Percentiles rank a stretch among this genome's conserved stretches.
Evolutionary conservation across 35 echinoderm and acorn worm species (phyloP).

Genomic region (Patiria miniata): DNA sequence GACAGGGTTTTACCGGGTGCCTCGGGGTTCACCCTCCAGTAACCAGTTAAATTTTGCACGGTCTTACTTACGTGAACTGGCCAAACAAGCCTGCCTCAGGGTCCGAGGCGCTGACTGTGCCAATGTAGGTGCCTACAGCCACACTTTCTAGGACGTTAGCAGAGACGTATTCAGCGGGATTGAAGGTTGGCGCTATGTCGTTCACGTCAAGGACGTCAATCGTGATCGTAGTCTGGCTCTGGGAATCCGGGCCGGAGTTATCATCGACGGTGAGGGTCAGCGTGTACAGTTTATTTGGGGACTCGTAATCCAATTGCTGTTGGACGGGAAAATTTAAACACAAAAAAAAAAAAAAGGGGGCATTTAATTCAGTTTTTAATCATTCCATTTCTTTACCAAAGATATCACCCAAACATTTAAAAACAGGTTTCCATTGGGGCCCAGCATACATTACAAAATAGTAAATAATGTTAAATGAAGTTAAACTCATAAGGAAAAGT

Average conservation of each 20-base stretch:
- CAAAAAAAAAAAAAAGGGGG: neutral
- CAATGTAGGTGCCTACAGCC: neutral
- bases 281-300: neutral
- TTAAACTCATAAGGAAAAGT: too few species aligned
- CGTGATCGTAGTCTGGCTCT: slow-evolving; percentile 3
- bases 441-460: too few species aligned
- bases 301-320: slow-evolving; percentile 66
- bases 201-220: slow-evolving; percentile 66
- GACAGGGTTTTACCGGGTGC: neutral
- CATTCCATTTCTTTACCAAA: too few species aligned
- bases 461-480: too few species aligned
- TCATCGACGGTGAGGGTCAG: slow-evolving; percentile 47
- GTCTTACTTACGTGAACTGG: slow-evolving; percentile 16
- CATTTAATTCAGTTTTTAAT: too few species aligned
- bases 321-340: neutral
- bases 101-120: slow-evolving; percentile 58
- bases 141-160: slow-evolving; percentile 33
- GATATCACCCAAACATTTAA: too few species aligned
- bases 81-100: slow-evolving; percentile 32
- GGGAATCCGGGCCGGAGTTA: neutral
- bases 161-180: neutral
- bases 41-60: too few species aligned
- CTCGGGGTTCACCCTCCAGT: too few species aligned
- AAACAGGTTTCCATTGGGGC: too few species aligned
- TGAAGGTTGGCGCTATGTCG: slow-evolving; percentile 53